phyloP scores from a whole-genome alignment of 2,113 vertebrate genomes.

The Tautogolabrus adspersus region DNA sequence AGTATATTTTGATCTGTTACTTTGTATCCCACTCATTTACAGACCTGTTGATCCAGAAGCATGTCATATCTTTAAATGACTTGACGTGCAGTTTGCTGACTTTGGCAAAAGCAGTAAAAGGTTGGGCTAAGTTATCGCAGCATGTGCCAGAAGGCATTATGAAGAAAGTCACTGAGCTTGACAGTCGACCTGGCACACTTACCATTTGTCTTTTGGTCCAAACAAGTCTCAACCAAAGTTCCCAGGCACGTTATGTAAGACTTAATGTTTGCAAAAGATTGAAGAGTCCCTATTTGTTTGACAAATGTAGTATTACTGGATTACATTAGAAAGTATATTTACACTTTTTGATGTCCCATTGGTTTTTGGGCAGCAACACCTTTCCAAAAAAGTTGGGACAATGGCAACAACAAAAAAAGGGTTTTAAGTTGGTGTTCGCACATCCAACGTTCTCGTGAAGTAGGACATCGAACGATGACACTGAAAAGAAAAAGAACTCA shows the following conservation, averaged over 20 bases:
- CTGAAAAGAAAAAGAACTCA: too few relatives aligned
- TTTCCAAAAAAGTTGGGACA: too few relatives aligned
- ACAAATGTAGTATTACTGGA: too few relatives aligned
- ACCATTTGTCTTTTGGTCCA: neutral
- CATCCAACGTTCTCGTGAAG: too few relatives aligned
- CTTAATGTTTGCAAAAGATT: neutral
- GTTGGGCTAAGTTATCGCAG: neutral
- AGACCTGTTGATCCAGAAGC: neutral
- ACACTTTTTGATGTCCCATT: neutral
- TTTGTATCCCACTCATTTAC: constrained; percentile 7
- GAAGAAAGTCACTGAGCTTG: constrained; percentile 5
- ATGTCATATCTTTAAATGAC: constrained; percentile 9
- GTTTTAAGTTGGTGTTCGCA: too few relatives aligned
- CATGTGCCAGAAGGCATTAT: constrained; percentile 4
- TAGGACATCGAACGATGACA: too few relatives aligned
- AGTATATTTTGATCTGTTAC: neutral
- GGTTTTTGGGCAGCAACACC: too few relatives aligned
- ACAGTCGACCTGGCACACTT: neutral
- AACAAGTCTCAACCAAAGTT: constrained; percentile 6
- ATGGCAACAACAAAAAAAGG: too few relatives aligned
- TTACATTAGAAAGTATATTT: too few relatives aligned
- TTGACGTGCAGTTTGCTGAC: constrained; percentile 18
- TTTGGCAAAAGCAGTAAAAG: constrained; percentile 28
- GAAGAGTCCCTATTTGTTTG: too few relatives aligned
- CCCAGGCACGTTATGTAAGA: neutral